Conservation (phyloP, 2,888 invertebrate species). For the Drosophila dives region DNA sequence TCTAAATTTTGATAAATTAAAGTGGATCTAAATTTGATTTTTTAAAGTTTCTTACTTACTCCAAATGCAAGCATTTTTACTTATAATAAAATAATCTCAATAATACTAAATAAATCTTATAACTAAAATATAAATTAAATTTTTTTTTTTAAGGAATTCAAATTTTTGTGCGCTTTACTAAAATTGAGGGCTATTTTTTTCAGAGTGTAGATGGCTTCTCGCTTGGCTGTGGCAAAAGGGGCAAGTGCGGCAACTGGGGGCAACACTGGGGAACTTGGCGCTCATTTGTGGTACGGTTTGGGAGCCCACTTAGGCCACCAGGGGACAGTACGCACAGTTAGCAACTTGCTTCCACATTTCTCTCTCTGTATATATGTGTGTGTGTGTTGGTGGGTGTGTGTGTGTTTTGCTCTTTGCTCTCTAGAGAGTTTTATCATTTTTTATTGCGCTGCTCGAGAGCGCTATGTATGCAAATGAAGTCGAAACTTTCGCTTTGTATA, state of each 20-base stretch:
- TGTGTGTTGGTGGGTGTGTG: slow-evolving; percentile 9
- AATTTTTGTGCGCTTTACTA: background rate
- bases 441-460: slow-evolving; percentile 82
- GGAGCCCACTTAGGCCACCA: slow-evolving; percentile 59
- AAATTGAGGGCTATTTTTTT: background rate
- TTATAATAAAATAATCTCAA: too few relatives aligned
- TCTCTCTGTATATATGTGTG: background rate
- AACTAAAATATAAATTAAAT: too few relatives aligned
- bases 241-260: slow-evolving; percentile 18
- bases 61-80: too few relatives aligned
- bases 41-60: too few relatives aligned
- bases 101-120: too few relatives aligned
- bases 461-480: slow-evolving; percentile 83
- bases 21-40: too few relatives aligned
- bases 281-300: slow-evolving; percentile 68
- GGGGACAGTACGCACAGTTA: slow-evolving; percentile 74
- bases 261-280: slow-evolving; percentile 24
- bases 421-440: slow-evolving; percentile 83
- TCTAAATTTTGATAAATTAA: background rate
- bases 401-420: slow-evolving; percentile 35
- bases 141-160: background rate
- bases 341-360: slow-evolving; percentile 30
- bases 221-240: slow-evolving; percentile 29
- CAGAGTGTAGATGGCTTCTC: slow-evolving; percentile 34
- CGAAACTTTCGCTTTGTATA: slow-evolving; percentile 75